Conservation (phyloP, 2,797 vertebrate genomes). For the Sebastes variabilis region DNA sequence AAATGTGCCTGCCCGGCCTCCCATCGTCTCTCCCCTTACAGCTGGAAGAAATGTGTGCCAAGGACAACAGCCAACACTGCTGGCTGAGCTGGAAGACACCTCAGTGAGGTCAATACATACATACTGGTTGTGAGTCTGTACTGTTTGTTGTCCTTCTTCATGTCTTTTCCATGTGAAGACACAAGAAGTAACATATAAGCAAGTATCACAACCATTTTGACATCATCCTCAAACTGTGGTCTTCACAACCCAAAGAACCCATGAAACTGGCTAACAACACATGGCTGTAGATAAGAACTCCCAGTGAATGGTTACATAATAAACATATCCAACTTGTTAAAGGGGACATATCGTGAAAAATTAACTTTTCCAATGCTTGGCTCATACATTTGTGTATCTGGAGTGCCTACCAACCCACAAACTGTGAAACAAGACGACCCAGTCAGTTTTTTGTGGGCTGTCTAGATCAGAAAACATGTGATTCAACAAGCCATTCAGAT, state of each 20-base stretch:
- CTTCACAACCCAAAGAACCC: background rate
- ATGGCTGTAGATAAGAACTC: background rate
- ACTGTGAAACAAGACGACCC: too few relatives aligned
- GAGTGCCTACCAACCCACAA: too few relatives aligned
- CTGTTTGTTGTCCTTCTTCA: background rate
- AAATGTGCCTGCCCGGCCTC: constrained; percentile 72
- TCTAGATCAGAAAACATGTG: too few relatives aligned
- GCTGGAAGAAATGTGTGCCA: constrained; percentile 70
- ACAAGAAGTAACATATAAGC: background rate
- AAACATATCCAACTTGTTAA: background rate
- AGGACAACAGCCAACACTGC: constrained; percentile 28
- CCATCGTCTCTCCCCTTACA: constrained; percentile 63
- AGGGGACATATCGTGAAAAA: too few relatives aligned
- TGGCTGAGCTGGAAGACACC: constrained; percentile 9
- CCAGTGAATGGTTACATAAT: background rate
- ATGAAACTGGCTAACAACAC: background rate
- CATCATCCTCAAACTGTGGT: background rate
- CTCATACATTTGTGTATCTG: too few relatives aligned
- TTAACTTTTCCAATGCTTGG: too few relatives aligned
- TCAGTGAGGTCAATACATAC: background rate
- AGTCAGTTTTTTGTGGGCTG: too few relatives aligned
- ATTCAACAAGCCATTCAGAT: too few relatives aligned
- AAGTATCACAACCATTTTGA: background rate
- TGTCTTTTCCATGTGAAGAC: background rate
- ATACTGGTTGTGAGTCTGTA: background rate